These are phyloP conservation scores for Botia almorhae DNA, from an alignment of 2,797 vertebrate species.

Conservation along the genomic window DNA sequence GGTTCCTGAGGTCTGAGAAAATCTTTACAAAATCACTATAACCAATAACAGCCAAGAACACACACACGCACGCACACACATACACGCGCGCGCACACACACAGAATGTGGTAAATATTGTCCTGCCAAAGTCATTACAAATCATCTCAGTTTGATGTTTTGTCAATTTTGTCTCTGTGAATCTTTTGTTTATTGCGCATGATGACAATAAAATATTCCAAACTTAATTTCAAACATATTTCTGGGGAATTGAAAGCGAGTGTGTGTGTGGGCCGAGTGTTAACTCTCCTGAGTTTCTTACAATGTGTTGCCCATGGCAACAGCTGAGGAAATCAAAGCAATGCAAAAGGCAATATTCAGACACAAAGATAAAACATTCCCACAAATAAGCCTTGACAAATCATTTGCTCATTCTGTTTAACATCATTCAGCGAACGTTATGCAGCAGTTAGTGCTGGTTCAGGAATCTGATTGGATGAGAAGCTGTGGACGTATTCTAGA, in stretches of 20 bases:
- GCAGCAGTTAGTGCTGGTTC: not conserved
- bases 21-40: not conserved
- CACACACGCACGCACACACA: too few species aligned
- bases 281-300: constrained; percentile 5
- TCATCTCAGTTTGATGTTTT: too few species aligned
- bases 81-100: too few species aligned
- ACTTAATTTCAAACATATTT: not conserved
- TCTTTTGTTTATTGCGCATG: not conserved
- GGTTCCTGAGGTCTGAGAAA: not conserved
- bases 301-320: constrained; percentile 45
- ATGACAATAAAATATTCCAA: not conserved
- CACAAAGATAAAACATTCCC: not conserved
- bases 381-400: not conserved
- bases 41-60: too few species aligned
- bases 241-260: not conserved
- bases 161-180: not conserved
- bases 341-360: not conserved
- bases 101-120: too few species aligned
- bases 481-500: not conserved
- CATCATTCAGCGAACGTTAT: not conserved
- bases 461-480: too few species aligned
- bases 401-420: not conserved
- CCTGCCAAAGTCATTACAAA: too few species aligned
- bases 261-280: not conserved
- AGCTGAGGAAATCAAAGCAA: constrained; percentile 25